phyloP scores from a whole-genome alignment of 2,888 invertebrate genomes.

The Cerastis rubricosa region DNA sequence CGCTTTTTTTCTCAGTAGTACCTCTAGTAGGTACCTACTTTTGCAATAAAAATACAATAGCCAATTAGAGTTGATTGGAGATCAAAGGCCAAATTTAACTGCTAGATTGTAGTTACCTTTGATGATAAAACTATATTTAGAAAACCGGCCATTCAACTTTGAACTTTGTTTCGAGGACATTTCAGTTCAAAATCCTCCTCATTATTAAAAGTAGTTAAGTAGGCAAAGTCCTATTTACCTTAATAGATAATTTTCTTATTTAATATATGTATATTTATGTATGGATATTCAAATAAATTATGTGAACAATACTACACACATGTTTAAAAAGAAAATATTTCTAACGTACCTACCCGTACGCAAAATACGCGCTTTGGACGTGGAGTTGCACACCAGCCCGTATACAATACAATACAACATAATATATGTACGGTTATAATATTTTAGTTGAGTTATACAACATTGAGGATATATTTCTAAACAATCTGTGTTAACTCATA shows the following conservation, averaged over 20 bases:
- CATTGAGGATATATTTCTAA: slow-evolving; percentile 20
- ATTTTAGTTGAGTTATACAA: slow-evolving; percentile 21
- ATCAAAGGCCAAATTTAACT: not conserved
- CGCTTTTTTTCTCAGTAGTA: too few species aligned
- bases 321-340: slow-evolving; percentile 26
- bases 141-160: not conserved
- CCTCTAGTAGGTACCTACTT: not conserved
- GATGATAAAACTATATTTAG: not conserved
- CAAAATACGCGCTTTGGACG: too few species aligned
- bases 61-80: slow-evolving; percentile 37
- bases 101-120: not conserved
- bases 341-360: not conserved
- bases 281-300: slow-evolving; percentile 15
- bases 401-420: too few species aligned
- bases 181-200: not conserved
- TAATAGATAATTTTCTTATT: not conserved
- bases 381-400: too few species aligned
- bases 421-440: not conserved
- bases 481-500: slow-evolving; percentile 2
- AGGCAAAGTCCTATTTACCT: not conserved
- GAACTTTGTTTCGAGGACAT: not conserved
- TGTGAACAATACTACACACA: not conserved
- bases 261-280: too few species aligned
- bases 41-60: slow-evolving; percentile 31
- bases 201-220: not conserved